phyloP scores from a whole-genome alignment of 53 echinoderm and acorn worm genomes.

The Temnopleurus reevesii region DNA sequence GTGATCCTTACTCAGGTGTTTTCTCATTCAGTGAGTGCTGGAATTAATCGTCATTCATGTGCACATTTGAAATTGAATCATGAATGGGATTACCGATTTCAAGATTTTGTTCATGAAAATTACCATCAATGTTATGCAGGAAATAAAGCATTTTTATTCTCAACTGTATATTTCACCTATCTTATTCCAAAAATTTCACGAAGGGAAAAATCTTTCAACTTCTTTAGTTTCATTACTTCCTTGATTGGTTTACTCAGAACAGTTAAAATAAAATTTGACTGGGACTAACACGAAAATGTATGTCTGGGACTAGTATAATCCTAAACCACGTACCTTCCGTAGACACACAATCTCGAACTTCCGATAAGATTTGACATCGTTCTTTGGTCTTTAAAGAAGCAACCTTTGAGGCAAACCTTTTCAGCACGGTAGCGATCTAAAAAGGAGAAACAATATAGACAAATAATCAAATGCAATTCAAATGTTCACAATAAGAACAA shows the following conservation, averaged over 20 bases:
- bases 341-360: slow-evolving; percentile 27
- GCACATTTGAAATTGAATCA: too few relatives aligned
- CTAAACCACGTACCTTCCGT: slow-evolving; percentile 24
- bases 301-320: neutral
- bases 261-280: neutral
- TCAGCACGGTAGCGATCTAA: slow-evolving; percentile 65
- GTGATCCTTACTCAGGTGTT: too few relatives aligned
- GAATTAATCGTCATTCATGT: too few relatives aligned
- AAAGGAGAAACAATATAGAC: slow-evolving; percentile 31
- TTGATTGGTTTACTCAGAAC: neutral
- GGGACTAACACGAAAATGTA: neutral
- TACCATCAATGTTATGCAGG: too few relatives aligned
- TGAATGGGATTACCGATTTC: too few relatives aligned
- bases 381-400: slow-evolving; percentile 74
- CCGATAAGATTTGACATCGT: slow-evolving; percentile 62
- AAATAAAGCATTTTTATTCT: too few relatives aligned
- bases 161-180: too few relatives aligned
- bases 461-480: neutral
- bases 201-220: neutral
- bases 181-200: too few relatives aligned
- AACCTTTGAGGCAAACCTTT: slow-evolving; percentile 75
- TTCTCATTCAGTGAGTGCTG: too few relatives aligned
- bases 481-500: neutral
- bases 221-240: neutral
- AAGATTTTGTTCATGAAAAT: too few relatives aligned